Conservation (phyloP, 2,888 invertebrate genomes). For the Agrotis ipsilon region DNA sequence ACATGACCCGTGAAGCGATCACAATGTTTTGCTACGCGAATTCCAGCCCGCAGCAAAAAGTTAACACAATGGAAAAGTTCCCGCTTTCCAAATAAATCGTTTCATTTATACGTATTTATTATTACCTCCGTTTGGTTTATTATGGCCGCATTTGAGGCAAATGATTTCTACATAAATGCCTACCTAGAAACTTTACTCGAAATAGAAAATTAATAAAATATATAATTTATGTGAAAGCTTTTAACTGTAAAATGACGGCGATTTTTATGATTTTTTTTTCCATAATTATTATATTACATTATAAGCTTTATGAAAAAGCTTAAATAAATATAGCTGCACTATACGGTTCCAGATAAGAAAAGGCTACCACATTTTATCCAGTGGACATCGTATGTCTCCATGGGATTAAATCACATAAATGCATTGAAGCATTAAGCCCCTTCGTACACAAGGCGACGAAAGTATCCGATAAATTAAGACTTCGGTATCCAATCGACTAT, state of each 20-base stretch:
- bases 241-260: no score
- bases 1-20: slow-evolving; percentile 88
- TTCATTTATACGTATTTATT: slow-evolving; percentile 78
- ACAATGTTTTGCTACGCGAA: slow-evolving; percentile 84
- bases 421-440: slow-evolving; percentile 26
- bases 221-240: no score
- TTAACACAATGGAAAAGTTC: slow-evolving; percentile 85
- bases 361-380: no score
- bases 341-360: no score
- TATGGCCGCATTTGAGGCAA: slow-evolving; percentile 67
- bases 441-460: no score
- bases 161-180: slow-evolving; percentile 48
- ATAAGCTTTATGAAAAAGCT: no score
- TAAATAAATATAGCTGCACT: no score
- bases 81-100: slow-evolving; percentile 80
- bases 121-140: slow-evolving; percentile 69
- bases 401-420: slow-evolving; percentile 24
- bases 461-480: no score
- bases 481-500: no score
- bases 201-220: not conserved
- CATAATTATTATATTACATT: no score
- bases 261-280: no score
- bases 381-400: not conserved
- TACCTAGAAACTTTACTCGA: not conserved
- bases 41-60: slow-evolving; percentile 80